Percentiles rank a stretch among this genome's conserved stretches.
Evolutionary conservation across 2,797 vertebrate genomes (phyloP).

Genomic region (Merluccius polli): DNA sequence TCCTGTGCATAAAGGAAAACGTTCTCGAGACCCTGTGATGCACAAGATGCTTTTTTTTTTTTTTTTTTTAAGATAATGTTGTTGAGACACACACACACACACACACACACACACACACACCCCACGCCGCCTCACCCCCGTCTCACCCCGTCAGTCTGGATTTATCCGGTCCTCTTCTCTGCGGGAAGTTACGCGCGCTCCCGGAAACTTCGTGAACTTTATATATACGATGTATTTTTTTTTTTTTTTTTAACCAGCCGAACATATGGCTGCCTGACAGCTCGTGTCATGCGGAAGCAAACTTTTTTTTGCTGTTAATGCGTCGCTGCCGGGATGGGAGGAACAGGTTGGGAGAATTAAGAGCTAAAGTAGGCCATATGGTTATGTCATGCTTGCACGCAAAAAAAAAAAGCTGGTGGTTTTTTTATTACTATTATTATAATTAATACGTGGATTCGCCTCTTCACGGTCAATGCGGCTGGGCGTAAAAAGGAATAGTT

Average conservation of each 20-base stretch:
- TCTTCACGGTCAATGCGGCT: too few species aligned
- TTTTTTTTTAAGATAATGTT: neutral
- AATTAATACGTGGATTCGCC: too few species aligned
- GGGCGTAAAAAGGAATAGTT: too few species aligned
- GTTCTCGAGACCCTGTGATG: neutral
- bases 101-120: too few species aligned
- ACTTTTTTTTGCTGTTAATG: neutral
- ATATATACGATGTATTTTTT: neutral
- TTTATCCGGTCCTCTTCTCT: neutral
- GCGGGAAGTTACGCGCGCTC: too few species aligned
- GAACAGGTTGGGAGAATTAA: neutral
- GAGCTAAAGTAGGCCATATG: neutral
- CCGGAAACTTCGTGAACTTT: neutral
- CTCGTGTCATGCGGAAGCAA: neutral
- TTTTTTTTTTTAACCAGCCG: neutral
- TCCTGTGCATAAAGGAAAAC: constrained; percentile 15
- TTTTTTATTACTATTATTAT: neutral
- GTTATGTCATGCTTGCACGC: neutral
- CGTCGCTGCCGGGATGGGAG: neutral
- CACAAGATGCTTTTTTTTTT: constrained; percentile 14
- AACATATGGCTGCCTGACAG: neutral
- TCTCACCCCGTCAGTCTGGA: neutral
- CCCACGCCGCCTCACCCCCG: neutral
- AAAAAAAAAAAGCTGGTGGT: too few species aligned
- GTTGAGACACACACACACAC: too few species aligned